These are phyloP conservation scores for Drosophila gunungcola DNA, from an alignment of 1,140 invertebrate species.

Conservation along the genomic window DNA sequence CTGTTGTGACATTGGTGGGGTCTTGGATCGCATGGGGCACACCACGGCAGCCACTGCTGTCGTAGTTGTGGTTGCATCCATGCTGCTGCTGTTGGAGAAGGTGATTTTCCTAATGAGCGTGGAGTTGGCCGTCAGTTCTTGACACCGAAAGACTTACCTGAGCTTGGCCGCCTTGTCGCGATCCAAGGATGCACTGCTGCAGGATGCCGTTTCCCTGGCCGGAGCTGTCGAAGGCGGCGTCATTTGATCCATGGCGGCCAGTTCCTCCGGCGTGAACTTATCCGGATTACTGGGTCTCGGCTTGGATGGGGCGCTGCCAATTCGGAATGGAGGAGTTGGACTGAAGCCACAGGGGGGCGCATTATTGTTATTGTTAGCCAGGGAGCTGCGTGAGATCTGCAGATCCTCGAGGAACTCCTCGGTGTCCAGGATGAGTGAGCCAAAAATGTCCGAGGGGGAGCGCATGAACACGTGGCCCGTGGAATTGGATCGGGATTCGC, in stretches of 20 bases:
- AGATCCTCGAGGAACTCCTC: conserved; percentile 86
- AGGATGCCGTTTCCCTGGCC: conserved; percentile 63
- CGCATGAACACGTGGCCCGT: conserved; percentile 86
- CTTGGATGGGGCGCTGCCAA: conserved; percentile 78
- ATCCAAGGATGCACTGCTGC: conserved; percentile 66
- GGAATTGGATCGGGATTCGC: conserved; percentile 86
- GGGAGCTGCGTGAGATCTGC: conserved; percentile 83
- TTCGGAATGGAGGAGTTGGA: conserved; percentile 75
- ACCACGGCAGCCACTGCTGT: conserved; percentile 11
- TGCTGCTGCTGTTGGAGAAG: conserved; percentile 70
- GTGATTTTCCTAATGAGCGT: conserved; percentile 77
- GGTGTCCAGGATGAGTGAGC: conserved; percentile 86
- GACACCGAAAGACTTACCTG: conserved; percentile 48
- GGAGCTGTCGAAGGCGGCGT: conserved; percentile 81
- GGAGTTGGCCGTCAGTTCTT: conserved; percentile 4
- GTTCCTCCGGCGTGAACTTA: conserved; percentile 79
- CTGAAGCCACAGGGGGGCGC: conserved; percentile 63
- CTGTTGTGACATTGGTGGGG: conserved; percentile 14
- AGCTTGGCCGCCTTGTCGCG: conserved; percentile 52
- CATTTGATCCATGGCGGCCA: conserved; percentile 76
- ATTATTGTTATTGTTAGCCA: conserved; percentile 53
- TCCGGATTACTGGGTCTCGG: conserved; percentile 74
- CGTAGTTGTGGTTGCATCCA: conserved; percentile 33
- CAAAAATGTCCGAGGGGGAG: conserved; percentile 85
- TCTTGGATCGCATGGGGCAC: conserved; percentile 48